These are phyloP conservation scores for Nesidiocoris tenuis DNA, from an alignment of 2,888 invertebrate species.

Conservation along the genomic window DNA sequence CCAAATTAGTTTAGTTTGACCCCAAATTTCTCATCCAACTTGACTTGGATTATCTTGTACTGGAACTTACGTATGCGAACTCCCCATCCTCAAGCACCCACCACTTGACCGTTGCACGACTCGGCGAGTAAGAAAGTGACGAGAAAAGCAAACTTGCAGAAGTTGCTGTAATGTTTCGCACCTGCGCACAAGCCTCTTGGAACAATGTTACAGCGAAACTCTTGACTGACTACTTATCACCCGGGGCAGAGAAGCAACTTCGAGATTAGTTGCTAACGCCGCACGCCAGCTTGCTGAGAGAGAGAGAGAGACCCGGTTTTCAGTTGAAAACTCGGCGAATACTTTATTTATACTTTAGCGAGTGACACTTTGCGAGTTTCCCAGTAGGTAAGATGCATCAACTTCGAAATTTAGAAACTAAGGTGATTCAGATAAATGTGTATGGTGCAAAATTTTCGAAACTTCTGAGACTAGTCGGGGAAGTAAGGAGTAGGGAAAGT, in stretches of 20 bases:
- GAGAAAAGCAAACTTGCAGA: constrained; percentile 12
- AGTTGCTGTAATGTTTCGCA: constrained; percentile 25
- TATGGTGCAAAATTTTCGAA: too few relatives aligned
- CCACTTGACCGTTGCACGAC: constrained; percentile 15
- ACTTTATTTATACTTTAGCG: constrained; percentile 3
- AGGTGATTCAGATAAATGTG: too few relatives aligned
- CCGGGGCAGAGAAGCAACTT: constrained; percentile 14
- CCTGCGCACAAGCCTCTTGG: constrained; percentile 11
- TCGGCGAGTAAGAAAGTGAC: constrained; percentile 16
- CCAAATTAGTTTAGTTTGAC: constrained; percentile 12
- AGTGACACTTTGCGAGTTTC: constrained; percentile 3
- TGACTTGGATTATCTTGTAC: constrained; percentile 19
- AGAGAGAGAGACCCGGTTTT: not conserved
- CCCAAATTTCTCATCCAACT: constrained; percentile 10
- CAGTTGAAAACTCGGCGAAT: constrained; percentile 19
- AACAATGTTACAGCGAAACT: constrained; percentile 27
- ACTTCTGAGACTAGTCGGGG: too few relatives aligned
- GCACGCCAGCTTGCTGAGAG: too few relatives aligned
- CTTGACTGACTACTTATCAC: constrained; percentile 29
- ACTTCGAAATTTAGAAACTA: not conserved
- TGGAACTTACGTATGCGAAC: constrained; percentile 8
- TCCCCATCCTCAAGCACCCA: constrained; percentile 1
- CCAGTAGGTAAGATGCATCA: not conserved
- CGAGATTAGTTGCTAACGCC: constrained; percentile 19
- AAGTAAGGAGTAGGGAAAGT: too few relatives aligned